Conservation (phyloP, 1,140 invertebrate species). For the Sitobion miscanthi region DNA sequence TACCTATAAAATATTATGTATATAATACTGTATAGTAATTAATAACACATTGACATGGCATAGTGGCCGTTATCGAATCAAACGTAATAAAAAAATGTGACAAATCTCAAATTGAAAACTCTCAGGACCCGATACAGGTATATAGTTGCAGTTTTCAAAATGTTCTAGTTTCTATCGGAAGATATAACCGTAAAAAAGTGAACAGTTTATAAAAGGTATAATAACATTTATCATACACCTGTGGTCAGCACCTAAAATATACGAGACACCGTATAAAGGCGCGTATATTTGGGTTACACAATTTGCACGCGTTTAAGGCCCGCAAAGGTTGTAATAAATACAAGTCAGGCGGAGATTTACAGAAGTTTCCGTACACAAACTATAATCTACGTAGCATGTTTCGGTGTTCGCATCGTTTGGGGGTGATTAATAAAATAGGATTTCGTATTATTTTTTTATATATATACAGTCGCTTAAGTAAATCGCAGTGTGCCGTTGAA, state of each 20-base stretch:
- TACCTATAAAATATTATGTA: too few species aligned
- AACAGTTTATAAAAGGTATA: background rate
- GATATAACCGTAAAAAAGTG: background rate
- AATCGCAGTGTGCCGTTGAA: background rate
- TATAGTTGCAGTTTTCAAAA: background rate
- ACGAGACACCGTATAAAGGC: background rate
- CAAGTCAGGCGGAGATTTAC: background rate
- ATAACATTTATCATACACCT: background rate
- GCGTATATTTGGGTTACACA: background rate
- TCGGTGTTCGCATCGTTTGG: background rate
- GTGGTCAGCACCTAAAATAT: background rate
- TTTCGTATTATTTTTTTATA: background rate
- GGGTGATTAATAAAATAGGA: constrained; percentile 36
- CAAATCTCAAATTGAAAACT: background rate
- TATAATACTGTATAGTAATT: background rate
- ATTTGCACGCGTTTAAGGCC: background rate
- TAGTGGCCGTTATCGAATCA: background rate
- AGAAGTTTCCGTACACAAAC: background rate
- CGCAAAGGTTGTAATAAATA: background rate
- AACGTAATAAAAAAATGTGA: background rate
- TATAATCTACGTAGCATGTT: background rate
- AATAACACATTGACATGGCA: background rate
- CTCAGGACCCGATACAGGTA: background rate
- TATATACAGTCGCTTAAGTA: background rate
- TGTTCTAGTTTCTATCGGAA: background rate